Evolutionary conservation across 2,888 invertebrate species (phyloP).

Genomic region (Drosophila prostipennis): DNA sequence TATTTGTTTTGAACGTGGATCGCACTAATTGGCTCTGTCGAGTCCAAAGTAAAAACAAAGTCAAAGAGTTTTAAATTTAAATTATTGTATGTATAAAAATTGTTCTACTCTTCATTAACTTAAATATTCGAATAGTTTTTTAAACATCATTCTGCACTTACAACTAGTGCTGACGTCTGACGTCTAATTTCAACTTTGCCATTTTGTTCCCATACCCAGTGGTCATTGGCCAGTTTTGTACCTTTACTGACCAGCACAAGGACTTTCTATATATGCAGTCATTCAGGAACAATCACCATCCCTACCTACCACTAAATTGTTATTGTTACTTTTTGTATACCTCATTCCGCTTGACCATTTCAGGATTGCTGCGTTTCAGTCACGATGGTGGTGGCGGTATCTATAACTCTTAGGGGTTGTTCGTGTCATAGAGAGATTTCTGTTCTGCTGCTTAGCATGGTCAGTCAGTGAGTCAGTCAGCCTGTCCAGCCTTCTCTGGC

Average conservation of each 20-base stretch:
- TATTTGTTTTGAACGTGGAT: no score
- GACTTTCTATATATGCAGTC: conserved; percentile 10
- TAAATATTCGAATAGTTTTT: conserved; percentile 20
- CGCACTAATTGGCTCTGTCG: no score
- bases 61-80: no score
- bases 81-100: no score
- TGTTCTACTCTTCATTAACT: no score
- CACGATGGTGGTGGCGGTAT: conserved; percentile 21
- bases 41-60: no score
- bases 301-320: conserved; percentile 22
- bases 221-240: conserved; percentile 48
- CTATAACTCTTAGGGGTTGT: conserved; percentile 51
- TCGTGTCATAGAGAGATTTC: conserved; percentile 10
- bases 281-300: conserved; percentile 3
- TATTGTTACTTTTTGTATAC: conserved; percentile 33
- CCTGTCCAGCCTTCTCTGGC: conserved; percentile 24
- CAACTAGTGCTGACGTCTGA: neutral
- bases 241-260: conserved; percentile 66
- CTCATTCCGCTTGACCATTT: conserved; percentile 59
- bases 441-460: conserved; percentile 9
- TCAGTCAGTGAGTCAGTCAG: conserved; percentile 41
- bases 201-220: conserved; percentile 44
- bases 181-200: conserved; percentile 35
- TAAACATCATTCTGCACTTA: conserved; percentile 40
- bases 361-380: conserved; percentile 25